These are phyloP conservation scores for Corbicula japonica DNA, from an alignment of 2,888 invertebrate species.

Conservation along the genomic window DNA sequence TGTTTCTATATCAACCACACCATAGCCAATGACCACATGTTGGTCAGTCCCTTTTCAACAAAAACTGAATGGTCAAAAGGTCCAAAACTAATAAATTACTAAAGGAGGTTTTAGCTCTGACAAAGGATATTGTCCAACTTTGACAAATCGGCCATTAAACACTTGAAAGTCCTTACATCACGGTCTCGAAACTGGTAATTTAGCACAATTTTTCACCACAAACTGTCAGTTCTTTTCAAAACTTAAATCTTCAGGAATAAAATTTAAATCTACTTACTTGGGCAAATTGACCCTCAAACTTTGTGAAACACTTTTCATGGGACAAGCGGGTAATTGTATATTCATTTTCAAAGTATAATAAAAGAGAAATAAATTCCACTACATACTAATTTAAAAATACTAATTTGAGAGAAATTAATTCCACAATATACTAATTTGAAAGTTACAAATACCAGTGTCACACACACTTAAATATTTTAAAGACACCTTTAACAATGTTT, in stretches of 20 bases:
- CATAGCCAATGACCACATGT: constrained; percentile 24
- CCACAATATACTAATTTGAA: no score
- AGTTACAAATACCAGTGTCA: no score
- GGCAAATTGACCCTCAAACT: constrained; percentile 9
- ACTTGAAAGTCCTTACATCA: constrained; percentile 27
- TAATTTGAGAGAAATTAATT: no score
- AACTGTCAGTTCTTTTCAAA: constrained; percentile 32
- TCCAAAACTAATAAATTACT: constrained; percentile 49
- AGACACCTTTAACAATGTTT: no score
- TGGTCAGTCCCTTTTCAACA: constrained; percentile 19
- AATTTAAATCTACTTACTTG: constrained; percentile 37
- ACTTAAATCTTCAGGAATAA: constrained; percentile 41
- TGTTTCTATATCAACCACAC: constrained; percentile 18
- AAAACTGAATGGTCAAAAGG: constrained; percentile 35
- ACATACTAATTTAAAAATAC: no score
- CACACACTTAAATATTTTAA: no score
- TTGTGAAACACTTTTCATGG: no score
- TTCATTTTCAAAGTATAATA: no score
- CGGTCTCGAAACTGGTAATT: constrained; percentile 35
- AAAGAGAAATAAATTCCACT: no score
- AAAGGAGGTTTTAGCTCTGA: constrained; percentile 18
- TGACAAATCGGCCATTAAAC: constrained; percentile 52
- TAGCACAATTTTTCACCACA: constrained; percentile 41
- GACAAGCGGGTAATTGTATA: no score
- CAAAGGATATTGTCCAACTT: constrained; percentile 28